Conservation (phyloP, 2,797 vertebrate species). For the Staurois parvus region DNA sequence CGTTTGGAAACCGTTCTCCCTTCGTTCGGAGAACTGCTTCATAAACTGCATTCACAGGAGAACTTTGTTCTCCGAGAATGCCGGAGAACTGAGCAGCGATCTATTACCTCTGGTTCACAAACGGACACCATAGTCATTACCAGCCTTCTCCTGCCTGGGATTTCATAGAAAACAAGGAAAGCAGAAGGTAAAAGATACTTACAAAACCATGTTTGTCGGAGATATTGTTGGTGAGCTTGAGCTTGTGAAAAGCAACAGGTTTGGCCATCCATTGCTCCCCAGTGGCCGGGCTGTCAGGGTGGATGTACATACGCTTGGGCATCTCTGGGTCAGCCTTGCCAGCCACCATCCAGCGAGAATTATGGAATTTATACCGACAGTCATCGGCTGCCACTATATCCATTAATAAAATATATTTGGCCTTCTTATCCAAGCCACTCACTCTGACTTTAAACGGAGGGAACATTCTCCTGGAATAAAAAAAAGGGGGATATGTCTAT, state of each 20-base stretch:
- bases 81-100: too few species aligned
- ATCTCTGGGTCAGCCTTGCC: constrained; percentile 98
- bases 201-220: constrained; percentile 99
- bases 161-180: background rate
- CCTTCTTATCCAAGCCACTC: constrained; percentile 96
- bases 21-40: too few species aligned
- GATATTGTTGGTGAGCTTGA: constrained; percentile 98
- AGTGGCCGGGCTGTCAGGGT: constrained; percentile 96
- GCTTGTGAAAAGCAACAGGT: constrained; percentile 96
- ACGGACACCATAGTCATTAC: too few species aligned
- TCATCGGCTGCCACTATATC: constrained; percentile 97
- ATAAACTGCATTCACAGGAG: too few species aligned
- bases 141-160: background rate
- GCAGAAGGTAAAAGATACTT: constrained; percentile 74
- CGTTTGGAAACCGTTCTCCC: too few species aligned
- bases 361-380: constrained; percentile 98
- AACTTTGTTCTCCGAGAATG: too few species aligned
- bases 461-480: constrained; percentile 90
- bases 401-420: constrained; percentile 97
- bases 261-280: constrained; percentile 99
- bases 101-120: too few species aligned
- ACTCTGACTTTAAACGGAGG: constrained; percentile 97
- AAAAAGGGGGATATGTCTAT: constrained; percentile 37
- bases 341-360: constrained; percentile 98
- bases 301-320: constrained; percentile 98